phyloP scores from a whole-genome alignment of 2,113 vertebrate species.

The Oryzias melastigma region DNA sequence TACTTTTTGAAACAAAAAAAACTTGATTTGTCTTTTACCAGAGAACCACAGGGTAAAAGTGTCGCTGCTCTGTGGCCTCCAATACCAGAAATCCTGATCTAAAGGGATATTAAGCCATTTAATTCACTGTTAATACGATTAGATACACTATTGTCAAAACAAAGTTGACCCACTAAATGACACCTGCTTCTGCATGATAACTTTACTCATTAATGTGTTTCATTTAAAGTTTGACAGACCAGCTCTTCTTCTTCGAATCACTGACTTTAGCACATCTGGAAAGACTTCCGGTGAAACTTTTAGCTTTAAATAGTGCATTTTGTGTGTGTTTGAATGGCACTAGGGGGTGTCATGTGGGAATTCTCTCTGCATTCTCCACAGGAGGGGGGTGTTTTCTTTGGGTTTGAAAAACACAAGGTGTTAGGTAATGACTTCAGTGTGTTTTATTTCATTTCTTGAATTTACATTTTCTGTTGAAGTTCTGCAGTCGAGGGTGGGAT shows the following conservation, averaged over 20 bases:
- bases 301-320: constrained; percentile 31
- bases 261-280: constrained; percentile 73
- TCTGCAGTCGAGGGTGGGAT: background rate
- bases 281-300: constrained; percentile 59
- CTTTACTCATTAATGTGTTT: too few relatives aligned
- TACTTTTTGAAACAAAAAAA: too few relatives aligned
- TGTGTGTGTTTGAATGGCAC: constrained; percentile 44
- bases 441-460: constrained; percentile 37
- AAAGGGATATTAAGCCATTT: too few relatives aligned
- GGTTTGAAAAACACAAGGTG: constrained; percentile 63
- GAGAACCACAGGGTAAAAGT: too few relatives aligned
- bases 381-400: constrained; percentile 68
- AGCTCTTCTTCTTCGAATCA: constrained; percentile 19
- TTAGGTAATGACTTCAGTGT: constrained; percentile 73
- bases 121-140: too few relatives aligned
- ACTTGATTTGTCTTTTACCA: too few relatives aligned
- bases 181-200: too few relatives aligned
- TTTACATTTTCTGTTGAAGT: background rate
- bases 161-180: too few relatives aligned
- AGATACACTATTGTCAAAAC: too few relatives aligned
- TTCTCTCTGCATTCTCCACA: constrained; percentile 64
- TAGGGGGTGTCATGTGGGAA: constrained; percentile 63
- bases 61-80: too few relatives aligned
- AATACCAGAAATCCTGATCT: too few relatives aligned
- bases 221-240: too few relatives aligned